Conservation (phyloP, 23 tunicate genomes). For the Botrylloides violaceus region DNA sequence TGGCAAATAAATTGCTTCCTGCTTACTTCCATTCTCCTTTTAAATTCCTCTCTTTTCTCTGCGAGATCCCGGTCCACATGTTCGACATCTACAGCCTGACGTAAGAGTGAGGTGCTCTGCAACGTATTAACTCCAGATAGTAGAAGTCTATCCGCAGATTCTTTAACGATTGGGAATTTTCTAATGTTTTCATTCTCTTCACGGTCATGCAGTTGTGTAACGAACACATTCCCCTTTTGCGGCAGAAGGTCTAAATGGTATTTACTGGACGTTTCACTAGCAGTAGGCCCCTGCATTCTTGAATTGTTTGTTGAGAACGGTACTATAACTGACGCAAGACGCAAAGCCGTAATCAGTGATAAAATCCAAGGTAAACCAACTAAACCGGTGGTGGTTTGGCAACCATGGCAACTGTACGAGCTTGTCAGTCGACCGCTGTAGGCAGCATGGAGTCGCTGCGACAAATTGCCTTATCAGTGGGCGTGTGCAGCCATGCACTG, state of each 20-base stretch:
- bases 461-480: no score
- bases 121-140: conserved; percentile 71
- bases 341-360: no score
- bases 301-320: no score
- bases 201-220: conserved; percentile 76
- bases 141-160: conserved; percentile 65
- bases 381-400: no score
- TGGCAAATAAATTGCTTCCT: no score
- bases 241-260: conserved; percentile 52
- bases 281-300: conserved; percentile 22
- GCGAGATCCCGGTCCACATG: conserved; percentile 60
- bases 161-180: conserved; percentile 74
- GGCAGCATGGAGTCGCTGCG: no score
- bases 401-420: no score
- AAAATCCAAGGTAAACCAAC: no score
- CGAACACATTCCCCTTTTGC: conserved; percentile 79
- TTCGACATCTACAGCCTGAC: conserved; percentile 80
- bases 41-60: conserved; percentile 66
- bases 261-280: conserved; percentile 6
- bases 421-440: no score
- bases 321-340: no score
- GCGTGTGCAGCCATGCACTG: no score
- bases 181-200: conserved; percentile 61
- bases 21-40: conserved; percentile 38
- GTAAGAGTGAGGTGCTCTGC: conserved; percentile 73